A percentile compares a stretch with the other conserved stretches of the same genome.
phyloP scores from a whole-genome alignment of 53 echinoderm and acorn worm genomes.

The Echinometra lucunter region DNA sequence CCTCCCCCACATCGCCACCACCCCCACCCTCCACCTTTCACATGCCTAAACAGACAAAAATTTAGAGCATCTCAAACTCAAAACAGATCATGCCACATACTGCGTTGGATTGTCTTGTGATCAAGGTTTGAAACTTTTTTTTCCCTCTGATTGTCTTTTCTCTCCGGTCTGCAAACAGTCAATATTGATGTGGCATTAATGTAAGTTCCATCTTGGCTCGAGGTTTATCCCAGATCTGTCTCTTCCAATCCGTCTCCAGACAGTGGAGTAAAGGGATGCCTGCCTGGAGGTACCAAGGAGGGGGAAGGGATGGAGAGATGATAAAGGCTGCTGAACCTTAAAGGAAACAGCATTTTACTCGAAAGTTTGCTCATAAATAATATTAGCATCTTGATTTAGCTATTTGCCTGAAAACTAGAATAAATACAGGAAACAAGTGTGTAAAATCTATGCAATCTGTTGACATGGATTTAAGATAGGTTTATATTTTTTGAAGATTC shows the following conservation, averaged over 20 bases:
- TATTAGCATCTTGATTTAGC: too few species aligned
- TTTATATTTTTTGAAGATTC: too few species aligned
- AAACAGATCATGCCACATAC: slow-evolving; percentile 1
- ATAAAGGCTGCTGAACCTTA: not conserved
- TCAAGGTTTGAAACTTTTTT: not conserved
- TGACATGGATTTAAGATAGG: too few species aligned
- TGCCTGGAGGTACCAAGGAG: slow-evolving; percentile 3
- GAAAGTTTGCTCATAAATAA: too few species aligned
- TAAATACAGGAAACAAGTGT: too few species aligned
- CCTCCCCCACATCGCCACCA: not conserved
- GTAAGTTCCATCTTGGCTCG: slow-evolving; percentile 23
- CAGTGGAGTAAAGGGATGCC: not conserved
- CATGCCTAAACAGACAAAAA: not conserved
- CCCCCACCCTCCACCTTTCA: not conserved
- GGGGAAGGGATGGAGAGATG: not conserved
- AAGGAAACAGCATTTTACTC: not conserved
- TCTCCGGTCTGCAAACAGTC: slow-evolving; percentile 1
- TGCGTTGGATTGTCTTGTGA: not conserved
- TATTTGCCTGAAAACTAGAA: too few species aligned
- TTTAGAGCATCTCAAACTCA: not conserved
- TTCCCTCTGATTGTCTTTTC: slow-evolving; percentile 9
- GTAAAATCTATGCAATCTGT: too few species aligned
- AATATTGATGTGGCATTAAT: slow-evolving; percentile 32
- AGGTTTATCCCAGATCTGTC: slow-evolving; percentile 27
- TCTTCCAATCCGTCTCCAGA: slow-evolving; percentile 6